These are phyloP conservation scores for Umimayanthus kanabou DNA, from an alignment of 92 coral and sea anemone genomes.

Conservation along the genomic window DNA sequence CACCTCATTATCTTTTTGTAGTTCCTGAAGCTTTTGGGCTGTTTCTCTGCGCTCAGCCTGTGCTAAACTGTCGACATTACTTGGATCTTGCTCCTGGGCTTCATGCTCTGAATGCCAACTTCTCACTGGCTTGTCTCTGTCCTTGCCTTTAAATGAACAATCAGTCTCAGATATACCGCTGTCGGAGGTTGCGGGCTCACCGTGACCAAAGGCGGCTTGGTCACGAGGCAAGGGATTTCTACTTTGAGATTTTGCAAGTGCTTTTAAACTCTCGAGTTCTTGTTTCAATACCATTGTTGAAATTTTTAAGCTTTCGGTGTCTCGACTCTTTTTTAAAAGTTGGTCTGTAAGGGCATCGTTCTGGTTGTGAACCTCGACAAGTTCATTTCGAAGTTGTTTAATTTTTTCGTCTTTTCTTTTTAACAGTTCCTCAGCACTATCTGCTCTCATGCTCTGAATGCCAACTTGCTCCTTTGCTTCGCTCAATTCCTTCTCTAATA, in stretches of 20 bases:
- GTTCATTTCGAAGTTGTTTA: conserved; percentile 73
- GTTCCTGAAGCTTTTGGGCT: conserved; percentile 37
- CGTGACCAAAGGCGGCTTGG: conserved; percentile 10
- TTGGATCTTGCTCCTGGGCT: conserved; percentile 30
- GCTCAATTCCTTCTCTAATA: conserved; percentile 61
- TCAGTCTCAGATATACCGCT: conserved; percentile 76
- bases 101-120: too few species aligned
- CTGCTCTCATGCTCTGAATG: conserved; percentile 69
- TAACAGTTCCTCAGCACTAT: conserved; percentile 67
- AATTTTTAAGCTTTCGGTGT: conserved; percentile 63
- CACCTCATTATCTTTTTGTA: conserved; percentile 54
- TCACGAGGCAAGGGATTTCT: conserved; percentile 36
- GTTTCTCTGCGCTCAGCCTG: conserved; percentile 18
- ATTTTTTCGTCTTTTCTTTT: conserved; percentile 74
- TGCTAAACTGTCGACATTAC: background rate
- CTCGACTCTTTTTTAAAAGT: conserved; percentile 63
- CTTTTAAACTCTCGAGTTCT: conserved; percentile 63
- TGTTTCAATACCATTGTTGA: conserved; percentile 68
- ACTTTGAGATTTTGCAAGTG: conserved; percentile 47
- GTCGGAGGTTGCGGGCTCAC: conserved; percentile 77
- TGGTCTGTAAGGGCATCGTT: conserved; percentile 79
- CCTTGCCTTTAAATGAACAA: conserved; percentile 34
- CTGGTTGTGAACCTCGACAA: conserved; percentile 69
- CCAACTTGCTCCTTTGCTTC: conserved; percentile 68
- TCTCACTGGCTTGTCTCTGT: conserved; percentile 47